These are phyloP conservation scores for Dexiosoma caninum DNA, from an alignment of 2,888 invertebrate species.

Conservation along the genomic window DNA sequence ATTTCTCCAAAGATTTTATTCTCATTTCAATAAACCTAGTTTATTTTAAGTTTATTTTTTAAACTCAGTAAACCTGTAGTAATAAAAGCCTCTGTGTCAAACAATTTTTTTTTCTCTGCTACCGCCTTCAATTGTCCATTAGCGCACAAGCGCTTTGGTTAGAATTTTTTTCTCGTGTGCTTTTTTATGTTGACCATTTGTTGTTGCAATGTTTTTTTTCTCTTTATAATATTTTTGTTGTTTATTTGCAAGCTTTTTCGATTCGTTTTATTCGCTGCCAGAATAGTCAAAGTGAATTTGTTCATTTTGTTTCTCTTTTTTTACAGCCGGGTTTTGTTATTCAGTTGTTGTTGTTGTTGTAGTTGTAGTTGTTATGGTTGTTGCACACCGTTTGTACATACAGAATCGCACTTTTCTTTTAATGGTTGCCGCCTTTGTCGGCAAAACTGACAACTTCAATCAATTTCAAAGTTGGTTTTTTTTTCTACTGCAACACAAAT, in stretches of 20 bases:
- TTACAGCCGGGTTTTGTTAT: slow-evolving; percentile 33
- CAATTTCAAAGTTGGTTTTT: slow-evolving; percentile 61
- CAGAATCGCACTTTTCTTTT: slow-evolving; percentile 55
- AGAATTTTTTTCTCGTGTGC: neutral
- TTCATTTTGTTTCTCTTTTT: slow-evolving; percentile 4
- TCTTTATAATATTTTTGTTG: slow-evolving; percentile 12
- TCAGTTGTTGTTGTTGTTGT: slow-evolving; percentile 4
- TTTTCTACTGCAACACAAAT: slow-evolving; percentile 50
- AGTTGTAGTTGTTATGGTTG: slow-evolving; percentile 22
- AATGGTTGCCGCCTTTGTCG: slow-evolving; percentile 63
- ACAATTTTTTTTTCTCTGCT: neutral
- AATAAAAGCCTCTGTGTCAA: slow-evolving; percentile 15
- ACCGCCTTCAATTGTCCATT: slow-evolving; percentile 40
- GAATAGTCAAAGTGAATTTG: slow-evolving; percentile 59
- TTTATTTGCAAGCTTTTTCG: slow-evolving; percentile 12
- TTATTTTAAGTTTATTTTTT: neutral
- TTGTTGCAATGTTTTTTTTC: slow-evolving; percentile 1
- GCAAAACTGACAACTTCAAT: slow-evolving; percentile 67
- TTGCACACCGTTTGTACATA: slow-evolving; percentile 41
- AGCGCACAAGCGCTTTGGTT: slow-evolving; percentile 2
- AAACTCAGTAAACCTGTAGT: slow-evolving; percentile 11
- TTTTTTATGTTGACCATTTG: slow-evolving; percentile 34
- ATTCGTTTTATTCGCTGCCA: slow-evolving; percentile 34
- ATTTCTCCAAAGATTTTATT: neutral
- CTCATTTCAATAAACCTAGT: neutral